Evolutionary conservation across 1,140 invertebrate species (phyloP).

Genomic region (Drosophila tani): DNA sequence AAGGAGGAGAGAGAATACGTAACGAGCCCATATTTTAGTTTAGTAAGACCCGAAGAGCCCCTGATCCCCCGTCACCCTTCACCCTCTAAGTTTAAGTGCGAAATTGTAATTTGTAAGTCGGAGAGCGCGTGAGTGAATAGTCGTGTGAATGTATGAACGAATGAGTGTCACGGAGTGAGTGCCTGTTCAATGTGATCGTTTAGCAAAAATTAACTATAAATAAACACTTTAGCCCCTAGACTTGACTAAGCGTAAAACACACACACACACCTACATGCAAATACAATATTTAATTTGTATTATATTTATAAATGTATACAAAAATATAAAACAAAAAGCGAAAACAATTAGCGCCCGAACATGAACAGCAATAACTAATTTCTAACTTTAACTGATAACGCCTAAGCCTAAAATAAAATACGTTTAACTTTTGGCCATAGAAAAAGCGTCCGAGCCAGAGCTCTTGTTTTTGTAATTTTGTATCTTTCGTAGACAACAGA

Average conservation of each 20-base stretch:
- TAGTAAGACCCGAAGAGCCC: constrained; percentile 27
- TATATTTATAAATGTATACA: constrained; percentile 57
- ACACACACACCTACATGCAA: constrained; percentile 31
- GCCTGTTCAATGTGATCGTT: constrained; percentile 78
- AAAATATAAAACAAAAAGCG: constrained; percentile 39
- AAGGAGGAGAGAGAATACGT: constrained; percentile 54
- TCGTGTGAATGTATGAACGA: constrained; percentile 29
- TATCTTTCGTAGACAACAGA: constrained; percentile 35
- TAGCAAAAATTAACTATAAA: constrained; percentile 80
- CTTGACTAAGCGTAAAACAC: constrained; percentile 41
- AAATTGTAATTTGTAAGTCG: constrained; percentile 74
- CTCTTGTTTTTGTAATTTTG: constrained; percentile 31
- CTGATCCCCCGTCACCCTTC: background rate
- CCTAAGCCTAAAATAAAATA: constrained; percentile 25
- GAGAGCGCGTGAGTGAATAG: constrained; percentile 6
- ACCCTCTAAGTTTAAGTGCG: constrained; percentile 65
- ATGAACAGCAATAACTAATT: constrained; percentile 70
- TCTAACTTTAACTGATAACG: constrained; percentile 52
- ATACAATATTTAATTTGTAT: constrained; percentile 67
- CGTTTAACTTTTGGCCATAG: constrained; percentile 52
- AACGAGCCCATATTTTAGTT: constrained; percentile 56
- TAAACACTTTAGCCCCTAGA: constrained; percentile 75
- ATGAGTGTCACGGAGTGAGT: constrained; percentile 37
- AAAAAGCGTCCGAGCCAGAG: constrained; percentile 46
- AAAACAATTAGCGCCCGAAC: constrained; percentile 26